Evolutionary conservation across 2,797 vertebrate species (phyloP).

Genomic region (Sebastes hopkinsi): DNA sequence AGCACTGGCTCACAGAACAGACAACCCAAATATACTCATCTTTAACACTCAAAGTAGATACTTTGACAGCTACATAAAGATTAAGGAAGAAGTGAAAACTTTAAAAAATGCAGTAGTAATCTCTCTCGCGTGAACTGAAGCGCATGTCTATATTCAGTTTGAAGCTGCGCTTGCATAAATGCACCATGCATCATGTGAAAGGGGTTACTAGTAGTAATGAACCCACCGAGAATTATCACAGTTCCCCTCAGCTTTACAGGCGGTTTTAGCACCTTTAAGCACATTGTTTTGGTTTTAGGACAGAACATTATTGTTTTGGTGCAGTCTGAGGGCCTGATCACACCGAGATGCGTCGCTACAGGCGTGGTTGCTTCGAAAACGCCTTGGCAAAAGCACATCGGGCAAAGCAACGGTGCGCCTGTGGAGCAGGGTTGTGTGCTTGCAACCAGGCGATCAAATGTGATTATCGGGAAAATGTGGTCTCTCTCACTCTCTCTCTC

Average conservation of each 20-base stretch:
- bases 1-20: constrained; percentile 24
- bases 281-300: neutral
- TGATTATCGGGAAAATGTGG: neutral
- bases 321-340: neutral
- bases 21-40: constrained; percentile 3
- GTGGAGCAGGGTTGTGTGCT: too few species aligned
- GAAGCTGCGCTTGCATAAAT: neutral
- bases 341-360: too few species aligned
- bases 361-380: too few species aligned
- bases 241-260: neutral
- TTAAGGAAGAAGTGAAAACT: neutral
- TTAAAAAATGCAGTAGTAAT: neutral
- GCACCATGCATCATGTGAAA: neutral
- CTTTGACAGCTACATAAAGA: constrained; percentile 7
- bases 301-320: neutral
- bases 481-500: too few species aligned
- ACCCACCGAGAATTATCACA: neutral
- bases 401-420: too few species aligned
- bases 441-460: neutral
- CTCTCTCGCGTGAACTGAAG: neutral
- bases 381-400: rapidly evolving
- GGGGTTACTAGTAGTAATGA: too few species aligned
- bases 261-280: neutral
- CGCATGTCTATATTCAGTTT: neutral
- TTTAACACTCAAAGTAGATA: neutral